Percentiles rank a stretch among this genome's conserved stretches.
Conservation (phyloP, 2,888 invertebrate species). For the Sarcophaga carnaria region DNA sequence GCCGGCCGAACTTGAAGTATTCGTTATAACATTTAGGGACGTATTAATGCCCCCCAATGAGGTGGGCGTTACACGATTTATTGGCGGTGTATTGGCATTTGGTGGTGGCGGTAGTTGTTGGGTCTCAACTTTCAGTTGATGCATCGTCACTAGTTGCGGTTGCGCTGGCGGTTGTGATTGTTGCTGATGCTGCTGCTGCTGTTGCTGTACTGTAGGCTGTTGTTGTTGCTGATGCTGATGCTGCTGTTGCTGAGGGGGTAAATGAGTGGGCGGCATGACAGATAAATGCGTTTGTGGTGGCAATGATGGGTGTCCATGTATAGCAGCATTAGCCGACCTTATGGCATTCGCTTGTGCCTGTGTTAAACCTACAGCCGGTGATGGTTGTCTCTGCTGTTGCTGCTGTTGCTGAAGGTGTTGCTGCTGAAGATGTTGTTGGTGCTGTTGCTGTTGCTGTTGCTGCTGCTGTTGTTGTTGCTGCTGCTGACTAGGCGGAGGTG, state of each 20-base stretch:
- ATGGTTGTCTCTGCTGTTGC: conserved; percentile 56
- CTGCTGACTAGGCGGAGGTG: conserved; percentile 83
- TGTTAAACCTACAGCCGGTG: conserved; percentile 56
- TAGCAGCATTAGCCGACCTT: conserved; percentile 48
- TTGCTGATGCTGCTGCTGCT: conserved; percentile 74
- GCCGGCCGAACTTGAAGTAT: conserved; percentile 44
- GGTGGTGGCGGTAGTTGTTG: conserved; percentile 82
- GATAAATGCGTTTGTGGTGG: conserved; percentile 68
- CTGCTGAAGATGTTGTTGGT: conserved; percentile 61
- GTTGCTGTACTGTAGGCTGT: conserved; percentile 73
- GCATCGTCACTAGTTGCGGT: conserved; percentile 73
- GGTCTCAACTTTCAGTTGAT: conserved; percentile 87
- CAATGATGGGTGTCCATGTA: conserved; percentile 59
- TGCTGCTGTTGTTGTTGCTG: conserved; percentile 65
- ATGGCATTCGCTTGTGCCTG: conserved; percentile 62
- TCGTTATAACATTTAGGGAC: conserved; percentile 65
- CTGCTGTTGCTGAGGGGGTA: conserved; percentile 67
- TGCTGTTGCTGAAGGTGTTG: conserved; percentile 73
- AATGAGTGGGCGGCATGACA: conserved; percentile 67
- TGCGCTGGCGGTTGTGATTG: conserved; percentile 69
- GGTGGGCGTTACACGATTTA: conserved; percentile 67
- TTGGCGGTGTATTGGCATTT: conserved; percentile 73
- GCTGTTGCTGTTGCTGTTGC: conserved; percentile 64
- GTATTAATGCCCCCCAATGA: conserved; percentile 55
- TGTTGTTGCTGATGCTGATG: conserved; percentile 70